Percentiles rank a stretch among this genome's conserved stretches.
phyloP scores from a whole-genome alignment of 2,113 vertebrate species.

The Pteruthius melanotis region DNA sequence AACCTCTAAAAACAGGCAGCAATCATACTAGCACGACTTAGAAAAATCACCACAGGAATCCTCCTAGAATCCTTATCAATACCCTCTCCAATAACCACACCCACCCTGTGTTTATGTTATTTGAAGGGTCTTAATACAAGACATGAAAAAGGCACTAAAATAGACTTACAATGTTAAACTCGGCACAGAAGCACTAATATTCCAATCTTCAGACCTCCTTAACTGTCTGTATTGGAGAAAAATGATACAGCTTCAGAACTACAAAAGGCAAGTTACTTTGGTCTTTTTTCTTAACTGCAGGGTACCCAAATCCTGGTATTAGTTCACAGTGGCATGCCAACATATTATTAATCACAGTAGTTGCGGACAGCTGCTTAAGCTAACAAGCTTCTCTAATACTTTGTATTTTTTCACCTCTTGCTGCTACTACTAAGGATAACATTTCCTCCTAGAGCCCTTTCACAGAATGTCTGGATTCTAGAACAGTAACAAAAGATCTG shows the following conservation, averaged over 20 bases:
- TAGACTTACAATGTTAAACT: neutral
- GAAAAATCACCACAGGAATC: neutral
- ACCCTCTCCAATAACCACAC: neutral
- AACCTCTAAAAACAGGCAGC: neutral
- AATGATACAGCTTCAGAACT: neutral
- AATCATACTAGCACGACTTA: neutral
- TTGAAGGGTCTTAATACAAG: neutral
- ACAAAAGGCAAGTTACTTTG: neutral
- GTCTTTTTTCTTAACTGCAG: slow-evolving; percentile 3
- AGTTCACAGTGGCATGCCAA: neutral
- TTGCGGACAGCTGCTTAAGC: neutral
- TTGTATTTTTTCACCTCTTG: slow-evolving; percentile 43
- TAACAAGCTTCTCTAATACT: slow-evolving; percentile 28
- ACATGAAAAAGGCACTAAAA: neutral
- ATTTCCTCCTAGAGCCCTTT: slow-evolving; percentile 76
- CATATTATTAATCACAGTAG: neutral
- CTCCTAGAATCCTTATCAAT: neutral
- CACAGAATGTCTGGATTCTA: slow-evolving; percentile 61
- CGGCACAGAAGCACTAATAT: neutral
- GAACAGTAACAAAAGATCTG: slow-evolving; percentile 53
- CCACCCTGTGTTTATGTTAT: neutral
- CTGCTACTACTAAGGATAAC: slow-evolving; percentile 45
- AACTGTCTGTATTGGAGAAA: neutral
- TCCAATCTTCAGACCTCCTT: neutral
- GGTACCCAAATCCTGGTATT: neutral